Evolutionary conservation across 2,888 invertebrate species (phyloP).

Genomic region (Philhelius pedissequus): DNA sequence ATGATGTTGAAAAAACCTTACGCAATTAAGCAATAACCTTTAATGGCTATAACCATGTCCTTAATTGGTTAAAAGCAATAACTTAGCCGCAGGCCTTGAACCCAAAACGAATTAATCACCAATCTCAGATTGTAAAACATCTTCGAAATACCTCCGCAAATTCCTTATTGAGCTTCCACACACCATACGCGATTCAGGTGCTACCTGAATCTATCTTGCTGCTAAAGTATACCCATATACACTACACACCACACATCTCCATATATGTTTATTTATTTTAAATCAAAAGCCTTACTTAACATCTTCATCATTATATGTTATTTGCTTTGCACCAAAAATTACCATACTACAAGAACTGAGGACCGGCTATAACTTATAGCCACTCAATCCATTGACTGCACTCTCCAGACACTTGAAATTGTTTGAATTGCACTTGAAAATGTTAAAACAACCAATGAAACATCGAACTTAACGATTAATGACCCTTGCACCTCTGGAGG

Average conservation of each 20-base stretch:
- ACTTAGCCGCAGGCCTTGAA: constrained; percentile 46
- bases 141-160: constrained; percentile 40
- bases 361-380: constrained; percentile 35
- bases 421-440: constrained; percentile 66
- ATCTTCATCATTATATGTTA: constrained; percentile 56
- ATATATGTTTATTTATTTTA: not conserved
- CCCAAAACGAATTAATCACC: constrained; percentile 20
- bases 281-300: constrained; percentile 62
- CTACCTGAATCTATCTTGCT: not conserved
- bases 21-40: constrained; percentile 26
- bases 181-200: not conserved
- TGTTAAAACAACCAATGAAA: constrained; percentile 56
- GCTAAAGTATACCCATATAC: not conserved
- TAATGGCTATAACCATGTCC: constrained; percentile 33
- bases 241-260: not conserved
- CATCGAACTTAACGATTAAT: constrained; percentile 59
- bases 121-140: constrained; percentile 43
- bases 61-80: constrained; percentile 53
- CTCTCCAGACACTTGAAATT: constrained; percentile 49
- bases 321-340: constrained; percentile 60
- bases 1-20: constrained; percentile 11
- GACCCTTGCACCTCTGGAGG: constrained; percentile 56
- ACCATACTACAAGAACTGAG: constrained; percentile 56
- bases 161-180: constrained; percentile 17
- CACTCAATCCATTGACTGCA: constrained; percentile 51